Base-by-base conservation (phyloP, 2,797 vertebrate genomes). In the Periophthalmus magnuspinnatus region DNA sequence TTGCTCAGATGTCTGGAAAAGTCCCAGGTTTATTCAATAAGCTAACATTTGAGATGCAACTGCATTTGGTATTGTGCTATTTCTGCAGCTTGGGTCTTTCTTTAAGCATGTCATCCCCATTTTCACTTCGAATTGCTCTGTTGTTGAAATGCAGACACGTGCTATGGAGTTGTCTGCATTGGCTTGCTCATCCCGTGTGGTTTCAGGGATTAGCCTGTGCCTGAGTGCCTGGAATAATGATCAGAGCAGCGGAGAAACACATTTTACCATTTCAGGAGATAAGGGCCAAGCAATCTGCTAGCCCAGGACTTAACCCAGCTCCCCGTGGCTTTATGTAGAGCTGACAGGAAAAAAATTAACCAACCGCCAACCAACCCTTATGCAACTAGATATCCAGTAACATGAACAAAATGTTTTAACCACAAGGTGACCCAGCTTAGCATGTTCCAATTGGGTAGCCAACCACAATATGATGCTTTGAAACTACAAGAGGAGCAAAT, bases 191-290 rank as follows among this genome's bases (percentile, higher is more conserved):
- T 71, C 0, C 81, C 85, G 85, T 83, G 83, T 81, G 76, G 82
- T 84, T 84, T 88, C 88, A 78, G 83, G 89, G 90, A 91, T 93
- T 93, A 91, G 86, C 73, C 81, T 84, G 79, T 80, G 90, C 85
- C 88, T 81, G 89, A 91, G 90, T 91, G 91, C 86, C 86, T 85
- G 55, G 90, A 92, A 92, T 92, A 91, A 92, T 91, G 91, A 93
- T 91, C 86, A 89, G 85, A 86, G 91, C 87, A 86, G 89, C 80
- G 77, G 83, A 84, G 81, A 89, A 90, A 90, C 85, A 92, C 90
- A 90, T 92, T 89, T 90, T 81, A 87, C 87, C 90, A 90, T 90
- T 93, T 91, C 83, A 77, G 77, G 82, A 92, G 88, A 92, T 92
- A 93, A 91, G 86, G 82, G 83, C 82, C 82, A 76, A 78, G 82